Base-by-base conservation (phyloP, 2,888 invertebrate genomes). In the Tenthredo mesomela region DNA sequence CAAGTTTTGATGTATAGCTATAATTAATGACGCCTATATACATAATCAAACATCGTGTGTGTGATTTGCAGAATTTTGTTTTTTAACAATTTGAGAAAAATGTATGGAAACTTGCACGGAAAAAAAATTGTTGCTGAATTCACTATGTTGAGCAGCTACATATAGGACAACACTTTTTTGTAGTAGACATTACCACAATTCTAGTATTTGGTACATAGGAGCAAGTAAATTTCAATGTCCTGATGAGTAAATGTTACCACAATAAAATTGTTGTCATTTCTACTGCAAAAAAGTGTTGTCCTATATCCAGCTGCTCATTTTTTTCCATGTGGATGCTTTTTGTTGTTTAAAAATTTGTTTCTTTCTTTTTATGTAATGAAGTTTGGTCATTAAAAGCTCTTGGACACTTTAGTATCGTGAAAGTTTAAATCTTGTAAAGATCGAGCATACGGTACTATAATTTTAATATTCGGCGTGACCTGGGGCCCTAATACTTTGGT, bases 401-500 rank as follows among this genome's bases (percentile, higher is more conserved):
- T 18, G 67, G 15, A 67, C 33, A 18, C 15, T 67, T 40, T 2
- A n/a, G 10, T 43, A 3, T 15, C 47, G 75, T 47, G 75, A 25
- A 77, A 54, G 77, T 54, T 18, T 12, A 61, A 61, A 80, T 58
- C 25, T 61, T 40, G 21, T 58, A n/a, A 40, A 80, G 61, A 25
- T 25, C 40, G 25, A 77, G 21, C 80, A 80, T 80, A 80, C 58
- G 80, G 80, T 61, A 80, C 61, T 58, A 40, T 80, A 80, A 80
- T 78, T 78, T 78, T 18, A 33, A 58, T 4, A 78, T 80, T 61
- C 80, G 40, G 80, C 80, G 80, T 80, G 80, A 80, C 50, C 61
- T 40, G 80, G 80, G 58, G 21, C 78, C 54, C 29, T 80, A 80
- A 80, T 80, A 80, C 61, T 61, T 40, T 21, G 61, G 80, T 80